Evolutionary conservation across 2,888 invertebrate species (phyloP), one percentile per base, ranked within the genome.

Genomic region (Drosophila algonquin): DNA sequence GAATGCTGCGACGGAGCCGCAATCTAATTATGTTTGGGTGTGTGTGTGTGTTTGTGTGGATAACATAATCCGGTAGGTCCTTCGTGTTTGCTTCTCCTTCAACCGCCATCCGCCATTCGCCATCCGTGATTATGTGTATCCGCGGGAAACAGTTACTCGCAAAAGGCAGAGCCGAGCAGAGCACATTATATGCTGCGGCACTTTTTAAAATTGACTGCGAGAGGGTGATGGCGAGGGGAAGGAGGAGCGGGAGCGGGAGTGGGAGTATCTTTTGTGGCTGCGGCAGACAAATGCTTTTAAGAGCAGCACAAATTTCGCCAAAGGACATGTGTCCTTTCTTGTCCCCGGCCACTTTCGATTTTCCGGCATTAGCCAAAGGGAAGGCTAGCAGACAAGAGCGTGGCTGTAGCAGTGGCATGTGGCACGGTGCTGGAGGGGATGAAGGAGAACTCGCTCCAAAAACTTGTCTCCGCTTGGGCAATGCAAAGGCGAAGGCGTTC

Each of bases 261-360:
- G 1, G 64, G 12, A 12, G 64, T 55, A 59, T 68, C 58, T 63
- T 63, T 76, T 63, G 76, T 63, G 57, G 52, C 54, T 63, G 44
- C 57, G 55, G 52, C 73, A 75, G 86, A 87, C 72, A 87, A 83
- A 88, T 89, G 84, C 89, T 83, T 83, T 83, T 83, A 83, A 76
- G 78, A 80, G 73, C 82, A 64, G 46, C 71, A 68, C 81, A 59
- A 64, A 75, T 82, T 82, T 78, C 52, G 84, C 87, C 89, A 76
- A 63, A 78, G 84, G 87, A 77, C 84, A 78, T 76, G 84, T 86
- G 89, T 83, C 81, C 87, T 80, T 83, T 71, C 55, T 54, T 58
- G 55, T 67, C 32, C 56, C 56, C 62, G 62, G 84, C 87, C 70
- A 77, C 84, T 82, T 83, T 86, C 58, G 76, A 71, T 81, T 74